These are phyloP conservation scores for Todiramphus saurophagus DNA, from an alignment of 2,113 vertebrate species.

Conservation along the genomic window DNA sequence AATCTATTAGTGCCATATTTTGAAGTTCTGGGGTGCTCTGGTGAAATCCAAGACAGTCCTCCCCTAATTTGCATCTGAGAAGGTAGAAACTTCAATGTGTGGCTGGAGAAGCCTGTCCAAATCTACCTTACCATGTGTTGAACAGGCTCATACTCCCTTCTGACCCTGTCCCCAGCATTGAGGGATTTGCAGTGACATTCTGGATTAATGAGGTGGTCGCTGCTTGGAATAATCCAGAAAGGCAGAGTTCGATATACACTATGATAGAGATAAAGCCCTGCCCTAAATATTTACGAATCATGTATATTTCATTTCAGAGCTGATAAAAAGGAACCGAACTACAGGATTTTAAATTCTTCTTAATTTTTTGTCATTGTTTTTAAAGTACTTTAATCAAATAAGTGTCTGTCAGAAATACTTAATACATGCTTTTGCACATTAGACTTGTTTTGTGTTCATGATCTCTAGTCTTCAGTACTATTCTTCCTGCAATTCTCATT, in stretches of 20 bases:
- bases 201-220: background rate
- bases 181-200: background rate
- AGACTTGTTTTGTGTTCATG: background rate
- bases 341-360: background rate
- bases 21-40: background rate
- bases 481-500: background rate
- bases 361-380: slow-evolving; percentile 6
- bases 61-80: background rate
- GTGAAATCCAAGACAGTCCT: background rate
- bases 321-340: background rate
- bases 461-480: background rate
- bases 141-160: background rate
- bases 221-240: background rate
- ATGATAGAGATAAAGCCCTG: background rate
- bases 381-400: background rate
- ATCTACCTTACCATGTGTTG: background rate
- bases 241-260: background rate
- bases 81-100: background rate
- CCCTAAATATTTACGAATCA: background rate
- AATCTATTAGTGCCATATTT: background rate
- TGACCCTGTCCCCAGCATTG: accelerated
- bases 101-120: background rate
- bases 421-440: background rate
- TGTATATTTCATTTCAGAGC: background rate
- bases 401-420: background rate